A percentile compares a stretch with the other conserved stretches of the same genome.
Evolutionary conservation across 1,140 invertebrate species (phyloP).

Genomic region (Trichomalopsis sarcophagae): DNA sequence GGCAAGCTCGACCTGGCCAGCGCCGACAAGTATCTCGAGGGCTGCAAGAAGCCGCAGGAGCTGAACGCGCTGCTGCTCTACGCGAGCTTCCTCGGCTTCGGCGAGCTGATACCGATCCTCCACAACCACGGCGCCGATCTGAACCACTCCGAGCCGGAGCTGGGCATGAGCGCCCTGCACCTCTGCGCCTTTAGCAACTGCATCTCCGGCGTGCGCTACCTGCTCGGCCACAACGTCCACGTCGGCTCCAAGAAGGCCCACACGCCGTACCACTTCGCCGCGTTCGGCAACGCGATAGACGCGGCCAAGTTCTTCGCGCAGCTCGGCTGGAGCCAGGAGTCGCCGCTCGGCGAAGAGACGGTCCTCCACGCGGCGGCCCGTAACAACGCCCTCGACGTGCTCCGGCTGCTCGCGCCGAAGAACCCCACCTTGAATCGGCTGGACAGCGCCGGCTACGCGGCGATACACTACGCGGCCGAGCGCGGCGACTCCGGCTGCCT

Average conservation of each 20-base stretch:
- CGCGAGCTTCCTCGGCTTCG: slow-evolving; percentile 81
- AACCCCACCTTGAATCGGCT: slow-evolving; percentile 82
- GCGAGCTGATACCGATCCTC: slow-evolving; percentile 79
- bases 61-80: slow-evolving; percentile 82
- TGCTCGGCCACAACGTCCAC: slow-evolving; percentile 82
- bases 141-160: slow-evolving; percentile 80
- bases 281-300: slow-evolving; percentile 85
- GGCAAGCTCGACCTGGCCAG: slow-evolving; percentile 78
- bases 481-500: slow-evolving; percentile 83
- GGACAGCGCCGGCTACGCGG: slow-evolving; percentile 83
- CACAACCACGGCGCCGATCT: slow-evolving; percentile 81
- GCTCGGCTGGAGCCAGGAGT: slow-evolving; percentile 78
- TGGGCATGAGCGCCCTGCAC: slow-evolving; percentile 83
- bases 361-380: slow-evolving; percentile 86
- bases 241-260: slow-evolving; percentile 79
- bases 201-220: slow-evolving; percentile 80
- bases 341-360: slow-evolving; percentile 80
- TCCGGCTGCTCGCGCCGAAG: slow-evolving; percentile 82
- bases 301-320: slow-evolving; percentile 83
- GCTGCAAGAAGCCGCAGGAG: slow-evolving; percentile 79
- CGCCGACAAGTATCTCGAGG: slow-evolving; percentile 68
- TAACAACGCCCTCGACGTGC: slow-evolving; percentile 83
- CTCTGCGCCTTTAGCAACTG: slow-evolving; percentile 86
- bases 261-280: slow-evolving; percentile 87
- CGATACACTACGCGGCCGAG: slow-evolving; percentile 86